phyloP scores from a whole-genome alignment of 2,888 invertebrate species.

The Incurvaria masculella region DNA sequence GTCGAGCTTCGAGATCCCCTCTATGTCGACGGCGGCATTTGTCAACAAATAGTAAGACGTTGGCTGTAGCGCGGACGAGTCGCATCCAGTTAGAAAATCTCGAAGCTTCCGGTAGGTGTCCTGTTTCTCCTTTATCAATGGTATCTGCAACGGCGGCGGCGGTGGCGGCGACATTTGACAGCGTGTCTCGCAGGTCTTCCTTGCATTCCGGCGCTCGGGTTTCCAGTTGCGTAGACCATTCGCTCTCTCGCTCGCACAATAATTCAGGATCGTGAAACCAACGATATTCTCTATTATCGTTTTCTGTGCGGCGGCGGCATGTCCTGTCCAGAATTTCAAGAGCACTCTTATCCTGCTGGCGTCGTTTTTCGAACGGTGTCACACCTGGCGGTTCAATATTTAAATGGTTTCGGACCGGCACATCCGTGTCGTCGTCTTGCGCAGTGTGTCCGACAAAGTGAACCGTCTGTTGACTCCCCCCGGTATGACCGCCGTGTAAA shows the following conservation, averaged over 20 bases:
- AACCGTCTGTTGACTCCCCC: too few species aligned
- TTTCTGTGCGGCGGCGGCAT: slow-evolving; percentile 14
- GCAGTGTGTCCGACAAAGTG: not conserved
- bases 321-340: not conserved
- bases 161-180: too few species aligned
- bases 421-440: not conserved
- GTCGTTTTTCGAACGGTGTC: not conserved
- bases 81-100: not conserved
- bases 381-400: not conserved
- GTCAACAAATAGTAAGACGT: not conserved
- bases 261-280: slow-evolving; percentile 13
- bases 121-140: not conserved
- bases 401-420: not conserved
- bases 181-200: not conserved
- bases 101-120: not conserved
- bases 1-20: not conserved
- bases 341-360: not conserved
- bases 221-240: slow-evolving; percentile 5
- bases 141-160: not conserved
- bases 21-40: not conserved
- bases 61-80: not conserved
- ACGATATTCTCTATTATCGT: slow-evolving; percentile 15
- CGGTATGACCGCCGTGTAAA: not conserved
- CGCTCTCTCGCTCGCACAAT: not conserved
- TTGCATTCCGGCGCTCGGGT: too few species aligned